Conservation (phyloP, 1,140 invertebrate species). For the Macrocentrus cingulum region DNA sequence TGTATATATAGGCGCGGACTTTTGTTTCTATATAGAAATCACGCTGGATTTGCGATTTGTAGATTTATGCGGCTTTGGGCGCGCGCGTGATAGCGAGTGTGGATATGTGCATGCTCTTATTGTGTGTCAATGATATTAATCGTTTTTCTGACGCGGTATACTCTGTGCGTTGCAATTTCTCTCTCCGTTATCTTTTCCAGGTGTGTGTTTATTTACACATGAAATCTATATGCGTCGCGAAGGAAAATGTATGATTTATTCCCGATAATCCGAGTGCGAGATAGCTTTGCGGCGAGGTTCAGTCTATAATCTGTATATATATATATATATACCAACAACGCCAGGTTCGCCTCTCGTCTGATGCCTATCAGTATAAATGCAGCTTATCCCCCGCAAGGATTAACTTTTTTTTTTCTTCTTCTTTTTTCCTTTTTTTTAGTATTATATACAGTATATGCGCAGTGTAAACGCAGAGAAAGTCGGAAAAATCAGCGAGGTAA, state of each 20-base stretch:
- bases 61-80: slow-evolving; percentile 36
- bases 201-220: not conserved
- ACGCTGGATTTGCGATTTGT: slow-evolving; percentile 41
- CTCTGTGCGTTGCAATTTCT: slow-evolving; percentile 10
- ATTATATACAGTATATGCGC: too few species aligned
- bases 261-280: slow-evolving; percentile 24
- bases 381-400: too few species aligned
- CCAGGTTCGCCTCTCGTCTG: slow-evolving; percentile 21
- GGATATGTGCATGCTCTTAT: too few species aligned
- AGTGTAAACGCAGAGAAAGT: too few species aligned
- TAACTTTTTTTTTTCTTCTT: not conserved
- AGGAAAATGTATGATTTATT: slow-evolving; percentile 30
- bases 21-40: slow-evolving; percentile 31
- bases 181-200: not conserved
- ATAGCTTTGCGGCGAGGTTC: slow-evolving; percentile 25
- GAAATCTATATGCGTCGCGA: slow-evolving; percentile 5
- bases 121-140: too few species aligned
- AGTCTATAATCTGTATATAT: slow-evolving; percentile 23
- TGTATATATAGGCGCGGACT: not conserved
- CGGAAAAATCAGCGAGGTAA: too few species aligned
- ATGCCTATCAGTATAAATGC: too few species aligned
- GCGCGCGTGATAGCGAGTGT: slow-evolving; percentile 10
- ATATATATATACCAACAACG: too few species aligned
- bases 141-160: too few species aligned
- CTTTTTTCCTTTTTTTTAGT: not conserved